Evolutionary conservation across 2,797 vertebrate species (phyloP), one percentile per base, ranked within the genome.

Genomic region (Hipposideros larvatus): DNA sequence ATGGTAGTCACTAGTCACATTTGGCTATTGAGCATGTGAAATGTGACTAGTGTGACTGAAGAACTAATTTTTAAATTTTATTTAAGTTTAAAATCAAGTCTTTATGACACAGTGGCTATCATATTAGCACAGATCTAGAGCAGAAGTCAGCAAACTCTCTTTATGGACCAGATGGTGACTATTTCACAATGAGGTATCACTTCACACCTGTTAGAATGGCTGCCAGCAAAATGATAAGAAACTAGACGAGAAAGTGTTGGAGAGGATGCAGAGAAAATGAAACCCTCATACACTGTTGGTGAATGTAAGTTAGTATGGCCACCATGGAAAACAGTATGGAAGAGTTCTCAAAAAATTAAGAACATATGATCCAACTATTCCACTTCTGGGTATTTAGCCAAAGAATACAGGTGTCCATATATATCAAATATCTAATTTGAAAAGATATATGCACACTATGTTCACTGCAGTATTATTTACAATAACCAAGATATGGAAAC

Each of bases 51-150:
- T 19, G 13, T 73, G 48, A 85, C 70, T 5, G 15, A 83, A 31
- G 31, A 74, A 89, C n/a, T 55, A 66, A 91, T 21, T 82, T 71
- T 26, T 41, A 65, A 43, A n/a, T 91, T 74, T 75, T 73, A 90
- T 22, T 83, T 57, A 73, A 73, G 43, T 41, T 92, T 71, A 87
- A 86, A 93, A 46, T 83, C 63, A 77, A 31, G 43, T 34, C n/a
- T 79, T 51, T 93, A n/a, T 41, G n/a, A 93, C 43, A 68, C 51
- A 61, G n/a, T 63, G 53, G 24, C 43, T 79, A 59, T 14, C 14
- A 24, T 57, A 59, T 70, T 24, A 77, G 18, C 71, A 86, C 16
- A 78, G 61, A 71, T n/a, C 53, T 31, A 83, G 13, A 53, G 22
- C 55, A 73, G 11, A 19, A 31, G 31, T 34, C 21, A 48, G 88